phyloP scores from a whole-genome alignment of 1,140 invertebrate species.

The Diorhabda sublineata region DNA sequence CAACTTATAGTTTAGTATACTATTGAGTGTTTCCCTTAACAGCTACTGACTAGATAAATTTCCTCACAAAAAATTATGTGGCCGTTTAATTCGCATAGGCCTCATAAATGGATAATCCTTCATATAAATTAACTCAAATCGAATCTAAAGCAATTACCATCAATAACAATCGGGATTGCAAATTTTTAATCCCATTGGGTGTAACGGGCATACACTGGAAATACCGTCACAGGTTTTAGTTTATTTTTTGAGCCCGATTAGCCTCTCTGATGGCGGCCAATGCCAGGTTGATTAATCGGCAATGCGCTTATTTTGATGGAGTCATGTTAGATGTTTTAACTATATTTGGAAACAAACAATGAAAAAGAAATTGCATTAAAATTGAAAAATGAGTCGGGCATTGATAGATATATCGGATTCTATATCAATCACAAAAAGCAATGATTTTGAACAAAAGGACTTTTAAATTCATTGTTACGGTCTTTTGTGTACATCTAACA shows the following conservation, averaged over 20 bases:
- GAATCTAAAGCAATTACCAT: neutral
- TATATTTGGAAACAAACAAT: neutral
- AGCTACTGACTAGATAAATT: no score
- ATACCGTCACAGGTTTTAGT: constrained; percentile 1
- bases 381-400: neutral
- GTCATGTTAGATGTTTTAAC: neutral
- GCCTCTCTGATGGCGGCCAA: neutral
- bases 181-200: neutral
- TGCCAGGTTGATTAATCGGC: neutral
- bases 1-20: no score
- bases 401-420: neutral
- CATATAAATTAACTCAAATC: neutral
- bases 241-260: constrained; percentile 1
- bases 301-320: neutral
- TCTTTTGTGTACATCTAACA: no score
- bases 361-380: neutral
- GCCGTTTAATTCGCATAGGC: no score
- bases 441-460: no score
- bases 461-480: no score
- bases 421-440: no score
- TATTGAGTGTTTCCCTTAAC: no score
- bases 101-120: neutral
- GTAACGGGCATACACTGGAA: neutral
- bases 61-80: no score
- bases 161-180: neutral